Percentiles rank a stretch among this genome's conserved stretches.
Evolutionary conservation across 2,797 vertebrate genomes (phyloP).

Genomic region (Vultur gryphus): DNA sequence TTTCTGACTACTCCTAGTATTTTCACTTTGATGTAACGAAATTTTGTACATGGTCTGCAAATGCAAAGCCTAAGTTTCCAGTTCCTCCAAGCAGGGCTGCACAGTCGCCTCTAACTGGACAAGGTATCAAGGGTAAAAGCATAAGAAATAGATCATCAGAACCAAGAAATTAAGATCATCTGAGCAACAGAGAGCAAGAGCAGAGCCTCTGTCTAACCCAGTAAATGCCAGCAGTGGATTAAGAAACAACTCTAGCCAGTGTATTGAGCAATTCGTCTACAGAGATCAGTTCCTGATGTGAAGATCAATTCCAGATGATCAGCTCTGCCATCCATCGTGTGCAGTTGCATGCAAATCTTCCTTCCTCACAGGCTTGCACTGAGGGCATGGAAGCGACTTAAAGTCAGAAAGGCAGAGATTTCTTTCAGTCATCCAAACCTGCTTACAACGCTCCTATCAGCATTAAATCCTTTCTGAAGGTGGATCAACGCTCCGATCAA

Average conservation of each 20-base stretch:
- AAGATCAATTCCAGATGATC: background rate
- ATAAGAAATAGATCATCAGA: background rate
- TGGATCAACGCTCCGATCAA: accelerated
- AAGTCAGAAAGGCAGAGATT: background rate
- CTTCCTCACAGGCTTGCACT: background rate
- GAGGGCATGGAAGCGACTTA: background rate
- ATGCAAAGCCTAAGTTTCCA: background rate
- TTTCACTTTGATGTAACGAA: background rate
- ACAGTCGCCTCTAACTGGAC: background rate
- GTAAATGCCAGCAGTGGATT: background rate
- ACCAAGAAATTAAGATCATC: background rate
- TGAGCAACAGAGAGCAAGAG: background rate
- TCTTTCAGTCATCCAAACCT: background rate
- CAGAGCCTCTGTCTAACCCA: background rate
- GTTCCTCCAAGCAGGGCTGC: background rate
- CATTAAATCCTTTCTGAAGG: background rate
- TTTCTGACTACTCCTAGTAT: background rate
- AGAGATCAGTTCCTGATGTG: background rate
- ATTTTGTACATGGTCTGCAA: background rate
- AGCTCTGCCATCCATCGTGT: background rate
- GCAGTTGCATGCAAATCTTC: background rate
- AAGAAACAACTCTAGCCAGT: background rate
- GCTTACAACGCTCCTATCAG: background rate
- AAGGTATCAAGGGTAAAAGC: background rate
- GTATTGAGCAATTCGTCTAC: background rate